phyloP scores from a whole-genome alignment of 53 echinoderm and acorn worm genomes.

The Astropecten irregularis region DNA sequence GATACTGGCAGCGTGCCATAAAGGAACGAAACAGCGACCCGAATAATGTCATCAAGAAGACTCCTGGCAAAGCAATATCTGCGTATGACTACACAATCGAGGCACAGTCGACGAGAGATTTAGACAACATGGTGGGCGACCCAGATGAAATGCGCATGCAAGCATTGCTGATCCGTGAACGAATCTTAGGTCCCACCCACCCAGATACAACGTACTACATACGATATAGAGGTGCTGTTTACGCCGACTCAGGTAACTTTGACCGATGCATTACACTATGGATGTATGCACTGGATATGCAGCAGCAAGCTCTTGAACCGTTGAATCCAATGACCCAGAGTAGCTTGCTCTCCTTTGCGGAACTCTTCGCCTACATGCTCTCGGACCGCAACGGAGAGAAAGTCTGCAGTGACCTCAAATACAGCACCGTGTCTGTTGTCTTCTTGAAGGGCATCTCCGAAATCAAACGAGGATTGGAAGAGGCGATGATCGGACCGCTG shows the following conservation, averaged over 20 bases:
- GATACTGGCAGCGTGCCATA: constrained; percentile 96
- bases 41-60: constrained; percentile 76
- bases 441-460: constrained; percentile 84
- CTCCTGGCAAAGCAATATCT: constrained; percentile 52
- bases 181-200: constrained; percentile 94
- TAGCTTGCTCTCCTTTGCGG: constrained; percentile 96
- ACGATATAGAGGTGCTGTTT: constrained; percentile 94
- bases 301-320: constrained; percentile 91
- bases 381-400: constrained; percentile 86
- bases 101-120: constrained; percentile 69
- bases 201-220: constrained; percentile 99
- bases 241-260: constrained; percentile 97
- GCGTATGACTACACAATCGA: constrained; percentile 91
- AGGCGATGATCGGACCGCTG: constrained; percentile 32
- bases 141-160: constrained; percentile 99
- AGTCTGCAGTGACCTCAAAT: constrained; percentile 72
- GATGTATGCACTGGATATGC: constrained; percentile 99
- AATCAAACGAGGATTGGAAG: constrained; percentile 70
- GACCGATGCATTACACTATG: constrained; percentile 91
- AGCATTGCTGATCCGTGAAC: constrained; percentile 92
- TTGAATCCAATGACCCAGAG: constrained; percentile 99
- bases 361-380: constrained; percentile 97
- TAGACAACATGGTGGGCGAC: constrained; percentile 90
- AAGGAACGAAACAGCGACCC: constrained; percentile 76
- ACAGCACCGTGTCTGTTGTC: constrained; percentile 71